A percentile compares a stretch with the other conserved stretches of the same genome.
phyloP scores from a whole-genome alignment of 92 coral and sea anemone genomes.

The Hydrozoanthus gracilis region DNA sequence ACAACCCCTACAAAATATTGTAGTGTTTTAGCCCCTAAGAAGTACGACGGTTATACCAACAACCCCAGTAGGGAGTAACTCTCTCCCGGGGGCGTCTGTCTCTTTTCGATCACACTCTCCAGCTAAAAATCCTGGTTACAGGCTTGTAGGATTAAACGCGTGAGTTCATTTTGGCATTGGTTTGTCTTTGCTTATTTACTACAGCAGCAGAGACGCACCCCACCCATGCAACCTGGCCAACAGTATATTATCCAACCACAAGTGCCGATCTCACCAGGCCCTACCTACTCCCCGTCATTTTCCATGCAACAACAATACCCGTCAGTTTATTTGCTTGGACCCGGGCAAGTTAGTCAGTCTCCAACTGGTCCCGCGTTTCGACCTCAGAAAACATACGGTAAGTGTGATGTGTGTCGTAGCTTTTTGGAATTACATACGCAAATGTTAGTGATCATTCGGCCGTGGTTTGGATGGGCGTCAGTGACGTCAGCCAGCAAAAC shows the following conservation, averaged over 20 bases:
- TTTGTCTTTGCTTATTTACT: neutral
- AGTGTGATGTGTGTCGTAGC: neutral
- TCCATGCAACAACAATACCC: conserved; percentile 41
- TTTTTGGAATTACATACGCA: no score
- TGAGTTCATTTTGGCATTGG: neutral
- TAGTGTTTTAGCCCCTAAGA: no score
- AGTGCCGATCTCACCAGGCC: conserved; percentile 41
- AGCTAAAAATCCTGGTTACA: no score
- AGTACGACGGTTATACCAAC: no score
- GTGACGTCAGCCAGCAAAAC: no score
- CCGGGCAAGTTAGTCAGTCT: conserved; percentile 34
- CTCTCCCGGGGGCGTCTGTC: no score
- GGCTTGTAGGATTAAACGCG: no score
- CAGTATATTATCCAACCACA: conserved; percentile 34
- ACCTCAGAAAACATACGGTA: conserved; percentile 38
- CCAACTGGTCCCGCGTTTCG: conserved; percentile 9
- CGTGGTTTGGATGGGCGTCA: no score
- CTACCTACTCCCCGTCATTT: conserved; percentile 31
- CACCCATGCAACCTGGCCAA: conserved; percentile 31
- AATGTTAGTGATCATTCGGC: no score
- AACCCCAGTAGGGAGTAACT: no score
- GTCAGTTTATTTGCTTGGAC: conserved; percentile 1
- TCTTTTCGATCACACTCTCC: no score
- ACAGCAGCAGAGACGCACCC: conserved; percentile 36
- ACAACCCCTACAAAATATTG: no score